A percentile compares a stretch with the other conserved stretches of the same genome.
These are phyloP conservation scores for Sebastes melanostomus DNA, from an alignment of 2,797 vertebrate species.

Conservation along the genomic window DNA sequence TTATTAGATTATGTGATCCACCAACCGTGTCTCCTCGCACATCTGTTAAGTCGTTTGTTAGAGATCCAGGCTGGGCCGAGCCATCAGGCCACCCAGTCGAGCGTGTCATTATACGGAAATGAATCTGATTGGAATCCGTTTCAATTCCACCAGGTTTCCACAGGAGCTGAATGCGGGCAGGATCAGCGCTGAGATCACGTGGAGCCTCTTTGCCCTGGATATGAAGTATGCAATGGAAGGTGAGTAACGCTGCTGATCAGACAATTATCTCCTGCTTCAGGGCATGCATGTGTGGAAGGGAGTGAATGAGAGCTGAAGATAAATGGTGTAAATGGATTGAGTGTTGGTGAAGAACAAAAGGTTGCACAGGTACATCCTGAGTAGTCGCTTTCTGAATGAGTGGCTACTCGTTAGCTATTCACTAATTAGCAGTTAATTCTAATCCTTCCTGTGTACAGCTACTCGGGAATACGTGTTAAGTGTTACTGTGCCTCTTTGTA, in stretches of 20 bases:
- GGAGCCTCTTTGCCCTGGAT: slow-evolving; percentile 94
- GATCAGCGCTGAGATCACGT: slow-evolving; percentile 94
- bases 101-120: slow-evolving; percentile 49
- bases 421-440: neutral
- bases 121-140: slow-evolving; percentile 66
- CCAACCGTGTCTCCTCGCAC: slow-evolving; percentile 43
- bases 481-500: slow-evolving; percentile 6
- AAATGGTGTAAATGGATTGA: neutral
- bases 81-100: slow-evolving; percentile 50
- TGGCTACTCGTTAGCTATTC: neutral
- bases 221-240: slow-evolving; percentile 99
- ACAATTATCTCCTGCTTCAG: neutral
- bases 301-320: neutral
- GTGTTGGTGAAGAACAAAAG: slow-evolving; percentile 7
- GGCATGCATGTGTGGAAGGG: neutral
- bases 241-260: slow-evolving; percentile 73
- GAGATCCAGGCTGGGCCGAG: slow-evolving; percentile 41
- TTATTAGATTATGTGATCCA: slow-evolving; percentile 59
- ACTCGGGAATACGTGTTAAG: neutral
- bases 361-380: neutral
- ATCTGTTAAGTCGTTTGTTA: slow-evolving; percentile 55
- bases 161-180: slow-evolving; percentile 95
- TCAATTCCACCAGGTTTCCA: slow-evolving; percentile 88
- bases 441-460: neutral
- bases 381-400: neutral